Conservation (phyloP, 2,888 invertebrate species). For the Euzophera pinguis region DNA sequence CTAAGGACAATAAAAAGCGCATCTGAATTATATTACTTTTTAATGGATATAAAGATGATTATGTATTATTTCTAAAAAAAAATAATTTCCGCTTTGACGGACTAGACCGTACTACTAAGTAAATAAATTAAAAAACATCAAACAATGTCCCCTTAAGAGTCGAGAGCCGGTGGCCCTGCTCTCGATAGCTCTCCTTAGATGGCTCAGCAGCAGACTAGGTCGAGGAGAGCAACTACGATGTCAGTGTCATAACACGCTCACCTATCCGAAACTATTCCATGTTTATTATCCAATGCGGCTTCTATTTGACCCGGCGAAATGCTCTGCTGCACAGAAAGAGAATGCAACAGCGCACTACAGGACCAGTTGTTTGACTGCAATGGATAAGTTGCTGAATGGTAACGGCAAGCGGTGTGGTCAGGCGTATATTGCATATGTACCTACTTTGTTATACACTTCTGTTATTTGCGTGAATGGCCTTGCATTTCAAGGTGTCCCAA, state of each 20-base stretch:
- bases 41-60: too few species aligned
- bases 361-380: slow-evolving; percentile 13
- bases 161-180: slow-evolving; percentile 74
- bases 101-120: too few species aligned
- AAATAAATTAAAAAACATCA: slow-evolving; percentile 41
- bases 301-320: slow-evolving; percentile 20
- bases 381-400: slow-evolving; percentile 30
- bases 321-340: slow-evolving; percentile 21
- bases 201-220: slow-evolving; percentile 76
- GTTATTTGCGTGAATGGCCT: slow-evolving; percentile 52
- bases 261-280: slow-evolving; percentile 34
- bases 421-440: slow-evolving; percentile 47
- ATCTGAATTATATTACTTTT: too few species aligned
- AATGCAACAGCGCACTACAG: slow-evolving; percentile 25
- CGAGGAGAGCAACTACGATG: slow-evolving; percentile 75
- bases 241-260: slow-evolving; percentile 66
- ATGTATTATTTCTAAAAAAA: too few species aligned
- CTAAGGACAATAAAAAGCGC: too few species aligned
- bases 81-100: too few species aligned
- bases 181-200: slow-evolving; percentile 78
- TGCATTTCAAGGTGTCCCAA: slow-evolving; percentile 45
- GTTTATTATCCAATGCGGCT: slow-evolving; percentile 41
- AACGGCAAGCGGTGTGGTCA: slow-evolving; percentile 55
- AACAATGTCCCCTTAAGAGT: slow-evolving; percentile 68
- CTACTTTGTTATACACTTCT: slow-evolving; percentile 43